Percentiles rank a stretch among this genome's conserved stretches.
phyloP scores from a whole-genome alignment of 2,888 invertebrate species.

The Stomorhina lunata region DNA sequence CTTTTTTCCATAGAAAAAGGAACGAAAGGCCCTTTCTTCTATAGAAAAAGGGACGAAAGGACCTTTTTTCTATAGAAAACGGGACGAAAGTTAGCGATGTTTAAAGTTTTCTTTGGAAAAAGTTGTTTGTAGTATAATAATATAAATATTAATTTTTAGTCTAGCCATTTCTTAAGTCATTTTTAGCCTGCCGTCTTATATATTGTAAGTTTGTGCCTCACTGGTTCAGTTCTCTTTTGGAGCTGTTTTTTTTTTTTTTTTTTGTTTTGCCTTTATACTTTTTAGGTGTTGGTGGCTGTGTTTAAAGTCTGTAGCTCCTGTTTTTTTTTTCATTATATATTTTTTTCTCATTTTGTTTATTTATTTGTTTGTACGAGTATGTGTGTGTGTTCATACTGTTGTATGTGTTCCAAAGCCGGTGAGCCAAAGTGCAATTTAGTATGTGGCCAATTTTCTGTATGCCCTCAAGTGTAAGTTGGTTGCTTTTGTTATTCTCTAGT shows the following conservation, averaged over 20 bases:
- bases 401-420: slow-evolving; percentile 27
- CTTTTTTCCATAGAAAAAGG: too few relatives aligned
- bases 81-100: too few relatives aligned
- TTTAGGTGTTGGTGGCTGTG: slow-evolving; percentile 55
- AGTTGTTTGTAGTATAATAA: too few relatives aligned
- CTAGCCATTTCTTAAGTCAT: too few relatives aligned
- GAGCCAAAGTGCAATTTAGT: slow-evolving; percentile 63
- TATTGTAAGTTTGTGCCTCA: not conserved
- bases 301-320: slow-evolving; percentile 38
- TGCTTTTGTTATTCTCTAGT: slow-evolving; percentile 47
- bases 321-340: slow-evolving; percentile 21
- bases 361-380: not conserved
- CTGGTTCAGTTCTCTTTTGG: not conserved
- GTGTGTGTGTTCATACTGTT: not conserved
- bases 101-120: too few relatives aligned
- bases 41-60: too few relatives aligned
- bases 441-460: slow-evolving; percentile 63
- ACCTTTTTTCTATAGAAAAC: too few relatives aligned
- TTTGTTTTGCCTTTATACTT: slow-evolving; percentile 2
- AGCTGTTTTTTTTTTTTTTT: not conserved
- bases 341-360: slow-evolving; percentile 47
- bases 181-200: too few relatives aligned
- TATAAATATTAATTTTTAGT: too few relatives aligned
- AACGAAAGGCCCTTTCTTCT: too few relatives aligned
- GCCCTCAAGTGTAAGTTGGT: slow-evolving; percentile 61